Evolutionary conservation across 2,888 invertebrate species (phyloP).

Genomic region (Tenthredo livida): DNA sequence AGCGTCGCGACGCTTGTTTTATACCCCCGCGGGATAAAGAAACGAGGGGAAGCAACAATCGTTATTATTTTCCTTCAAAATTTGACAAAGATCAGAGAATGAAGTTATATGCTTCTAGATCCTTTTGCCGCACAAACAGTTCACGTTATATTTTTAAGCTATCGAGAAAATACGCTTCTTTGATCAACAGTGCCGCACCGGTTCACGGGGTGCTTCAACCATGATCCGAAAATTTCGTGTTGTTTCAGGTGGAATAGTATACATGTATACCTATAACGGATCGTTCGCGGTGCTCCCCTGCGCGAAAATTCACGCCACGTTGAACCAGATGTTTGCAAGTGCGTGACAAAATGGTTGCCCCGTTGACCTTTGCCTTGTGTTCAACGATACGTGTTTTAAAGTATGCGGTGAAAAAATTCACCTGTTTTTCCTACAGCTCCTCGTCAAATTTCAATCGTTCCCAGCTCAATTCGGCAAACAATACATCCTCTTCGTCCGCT

Average conservation of each 20-base stretch:
- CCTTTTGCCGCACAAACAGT: slow-evolving; percentile 8
- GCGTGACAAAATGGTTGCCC: slow-evolving; percentile 41
- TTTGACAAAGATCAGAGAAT: neutral
- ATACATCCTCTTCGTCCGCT: neutral
- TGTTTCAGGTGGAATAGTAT: slow-evolving; percentile 77
- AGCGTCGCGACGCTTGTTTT: slow-evolving; percentile 26
- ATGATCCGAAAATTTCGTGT: slow-evolving; percentile 77
- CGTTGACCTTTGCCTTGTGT: slow-evolving; percentile 48
- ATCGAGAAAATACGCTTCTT: slow-evolving; percentile 29
- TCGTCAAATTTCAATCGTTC: neutral
- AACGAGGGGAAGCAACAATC: slow-evolving; percentile 7
- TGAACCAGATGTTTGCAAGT: slow-evolving; percentile 46
- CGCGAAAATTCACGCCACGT: slow-evolving; percentile 47
- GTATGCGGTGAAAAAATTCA: slow-evolving; percentile 29
- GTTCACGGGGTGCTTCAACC: slow-evolving; percentile 36
- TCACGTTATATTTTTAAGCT: slow-evolving; percentile 40
- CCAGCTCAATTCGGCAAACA: neutral
- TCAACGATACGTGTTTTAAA: slow-evolving; percentile 27
- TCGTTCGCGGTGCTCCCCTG: slow-evolving; percentile 37
- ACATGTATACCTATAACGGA: slow-evolving; percentile 14
- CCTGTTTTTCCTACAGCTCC: neutral
- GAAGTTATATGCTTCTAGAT: neutral
- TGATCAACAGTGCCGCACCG: slow-evolving; percentile 45
- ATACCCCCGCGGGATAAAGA: neutral
- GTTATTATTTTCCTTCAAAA: neutral